Evolutionary conservation across 2,888 invertebrate species (phyloP).

Genomic region (Chelonus formosanus): DNA sequence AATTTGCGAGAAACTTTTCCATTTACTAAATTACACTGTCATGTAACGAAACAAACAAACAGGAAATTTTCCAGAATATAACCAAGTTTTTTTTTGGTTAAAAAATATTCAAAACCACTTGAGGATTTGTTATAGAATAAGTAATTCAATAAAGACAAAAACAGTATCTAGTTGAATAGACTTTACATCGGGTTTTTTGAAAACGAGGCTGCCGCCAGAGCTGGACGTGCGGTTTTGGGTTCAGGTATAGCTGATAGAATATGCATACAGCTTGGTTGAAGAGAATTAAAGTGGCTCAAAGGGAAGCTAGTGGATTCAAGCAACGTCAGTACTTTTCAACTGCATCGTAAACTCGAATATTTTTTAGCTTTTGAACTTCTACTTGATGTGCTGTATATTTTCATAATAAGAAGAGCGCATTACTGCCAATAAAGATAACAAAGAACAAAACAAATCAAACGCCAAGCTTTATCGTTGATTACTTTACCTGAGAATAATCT

Average conservation of each 20-base stretch:
- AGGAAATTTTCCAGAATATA: too few relatives aligned
- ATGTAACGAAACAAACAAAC: too few relatives aligned
- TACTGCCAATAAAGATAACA: too few relatives aligned
- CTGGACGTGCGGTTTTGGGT: slow-evolving; percentile 52
- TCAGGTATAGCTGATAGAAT: slow-evolving; percentile 54
- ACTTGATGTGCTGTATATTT: background rate
- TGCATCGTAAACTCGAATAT: slow-evolving; percentile 10
- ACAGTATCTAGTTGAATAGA: slow-evolving; percentile 34
- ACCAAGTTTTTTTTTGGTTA: too few relatives aligned
- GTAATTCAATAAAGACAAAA: slow-evolving; percentile 11
- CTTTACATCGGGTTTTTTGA: slow-evolving; percentile 41
- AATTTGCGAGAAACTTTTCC: too few relatives aligned
- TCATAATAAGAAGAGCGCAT: background rate
- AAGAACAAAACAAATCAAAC: too few relatives aligned
- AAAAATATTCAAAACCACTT: background rate
- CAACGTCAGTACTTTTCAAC: slow-evolving; percentile 26
- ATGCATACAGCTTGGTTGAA: slow-evolving; percentile 56
- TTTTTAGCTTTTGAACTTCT: slow-evolving; percentile 25
- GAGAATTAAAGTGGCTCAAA: slow-evolving; percentile 55
- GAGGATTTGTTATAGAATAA: background rate
- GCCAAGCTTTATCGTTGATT: too few relatives aligned
- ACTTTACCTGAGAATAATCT: too few relatives aligned
- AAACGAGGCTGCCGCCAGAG: slow-evolving; percentile 52
- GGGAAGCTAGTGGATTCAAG: slow-evolving; percentile 46
- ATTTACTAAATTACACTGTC: too few relatives aligned